phyloP scores from a whole-genome alignment of 2,113 vertebrate species.

The Phasianus colchicus region DNA sequence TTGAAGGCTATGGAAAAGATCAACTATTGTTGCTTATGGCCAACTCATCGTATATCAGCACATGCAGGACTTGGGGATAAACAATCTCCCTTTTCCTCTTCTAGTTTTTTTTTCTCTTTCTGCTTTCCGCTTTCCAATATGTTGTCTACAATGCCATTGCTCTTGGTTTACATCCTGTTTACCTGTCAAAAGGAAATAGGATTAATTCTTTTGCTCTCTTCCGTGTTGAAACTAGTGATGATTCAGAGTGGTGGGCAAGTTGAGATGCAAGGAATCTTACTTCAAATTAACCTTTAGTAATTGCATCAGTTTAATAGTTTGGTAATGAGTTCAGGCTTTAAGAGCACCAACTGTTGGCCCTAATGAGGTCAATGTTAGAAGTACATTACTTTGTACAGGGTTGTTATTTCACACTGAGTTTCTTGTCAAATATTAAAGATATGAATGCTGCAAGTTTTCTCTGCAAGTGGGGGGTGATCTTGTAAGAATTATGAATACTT shows the following conservation, averaged over 20 bases:
- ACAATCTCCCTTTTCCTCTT: not conserved
- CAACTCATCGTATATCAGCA: not conserved
- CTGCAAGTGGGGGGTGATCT: not conserved
- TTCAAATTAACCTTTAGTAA: not conserved
- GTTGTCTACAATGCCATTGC: not conserved
- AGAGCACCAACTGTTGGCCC: not conserved
- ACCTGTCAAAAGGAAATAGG: not conserved
- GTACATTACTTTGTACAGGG: not conserved
- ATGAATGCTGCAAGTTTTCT: not conserved
- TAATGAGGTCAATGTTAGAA: not conserved
- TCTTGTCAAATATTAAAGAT: not conserved
- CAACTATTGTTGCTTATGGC: not conserved
- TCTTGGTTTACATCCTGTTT: not conserved
- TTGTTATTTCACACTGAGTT: not conserved
- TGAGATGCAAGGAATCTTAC: not conserved
- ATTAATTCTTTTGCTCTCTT: not conserved
- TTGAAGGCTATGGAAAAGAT: not conserved
- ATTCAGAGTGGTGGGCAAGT: not conserved
- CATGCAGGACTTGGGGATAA: not conserved
- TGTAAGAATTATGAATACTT: not conserved
- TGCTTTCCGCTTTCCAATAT: not conserved
- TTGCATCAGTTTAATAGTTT: rapidly evolving
- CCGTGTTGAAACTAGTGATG: not conserved
- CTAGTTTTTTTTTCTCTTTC: not conserved
- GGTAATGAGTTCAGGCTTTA: not conserved